Conservation (phyloP, 2,888 invertebrate species). For the Apamea epomidion region DNA sequence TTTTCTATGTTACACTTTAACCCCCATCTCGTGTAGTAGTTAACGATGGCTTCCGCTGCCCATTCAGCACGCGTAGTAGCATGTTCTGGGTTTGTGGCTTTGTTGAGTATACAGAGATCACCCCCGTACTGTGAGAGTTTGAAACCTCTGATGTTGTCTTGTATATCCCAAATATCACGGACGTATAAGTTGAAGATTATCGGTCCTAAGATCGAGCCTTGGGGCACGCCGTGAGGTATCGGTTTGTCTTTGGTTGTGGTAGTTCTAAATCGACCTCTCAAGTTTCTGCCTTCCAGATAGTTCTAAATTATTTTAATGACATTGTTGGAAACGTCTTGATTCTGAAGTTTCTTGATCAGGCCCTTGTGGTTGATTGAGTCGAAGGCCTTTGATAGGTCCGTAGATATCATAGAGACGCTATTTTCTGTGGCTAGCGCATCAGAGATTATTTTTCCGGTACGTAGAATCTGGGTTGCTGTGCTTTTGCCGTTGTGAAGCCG, state of each 20-base stretch:
- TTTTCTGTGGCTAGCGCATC: slow-evolving; percentile 1
- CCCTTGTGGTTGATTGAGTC: too few relatives aligned
- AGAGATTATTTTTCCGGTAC: slow-evolving; percentile 12
- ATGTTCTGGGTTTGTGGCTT: slow-evolving; percentile 13
- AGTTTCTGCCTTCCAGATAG: neutral
- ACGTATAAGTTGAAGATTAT: neutral
- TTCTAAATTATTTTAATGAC: neutral
- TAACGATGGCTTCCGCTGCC: slow-evolving; percentile 11
- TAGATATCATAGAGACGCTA: too few relatives aligned
- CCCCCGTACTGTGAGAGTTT: slow-evolving; percentile 34
- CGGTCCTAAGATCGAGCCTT: neutral
- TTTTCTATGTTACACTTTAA: slow-evolving; percentile 27
- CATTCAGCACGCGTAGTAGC: slow-evolving; percentile 17
- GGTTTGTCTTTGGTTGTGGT: slow-evolving; percentile 5
- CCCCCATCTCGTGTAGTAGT: slow-evolving; percentile 27
- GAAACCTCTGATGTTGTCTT: slow-evolving; percentile 24
- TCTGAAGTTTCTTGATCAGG: neutral
- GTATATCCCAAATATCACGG: slow-evolving; percentile 18
- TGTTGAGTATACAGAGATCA: slow-evolving; percentile 33
- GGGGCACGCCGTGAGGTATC: neutral
- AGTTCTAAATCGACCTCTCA: slow-evolving; percentile 15
- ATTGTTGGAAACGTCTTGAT: neutral
- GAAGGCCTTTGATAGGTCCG: too few relatives aligned
- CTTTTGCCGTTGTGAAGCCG: slow-evolving; percentile 25
- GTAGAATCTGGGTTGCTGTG: slow-evolving; percentile 20